A percentile compares a stretch with the other conserved stretches of the same genome.
phyloP scores from a whole-genome alignment of 1,140 invertebrate species.

The Drosophila nigrodunni region DNA sequence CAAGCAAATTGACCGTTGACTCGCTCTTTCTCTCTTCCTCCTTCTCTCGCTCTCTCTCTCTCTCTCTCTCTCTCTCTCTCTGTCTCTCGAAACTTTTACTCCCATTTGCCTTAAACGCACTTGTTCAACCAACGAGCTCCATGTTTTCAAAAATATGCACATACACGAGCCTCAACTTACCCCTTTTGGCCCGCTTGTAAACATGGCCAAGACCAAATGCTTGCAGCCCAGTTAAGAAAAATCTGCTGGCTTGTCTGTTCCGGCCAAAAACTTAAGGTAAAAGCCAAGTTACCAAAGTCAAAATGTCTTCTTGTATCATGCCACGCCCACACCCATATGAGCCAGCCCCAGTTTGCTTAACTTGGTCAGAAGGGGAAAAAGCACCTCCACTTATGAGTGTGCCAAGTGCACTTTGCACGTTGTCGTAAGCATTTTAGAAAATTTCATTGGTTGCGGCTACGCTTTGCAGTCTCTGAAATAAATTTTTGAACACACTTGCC shows the following conservation, averaged over 20 bases:
- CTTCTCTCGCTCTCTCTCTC: constrained; percentile 52
- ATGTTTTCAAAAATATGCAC: constrained; percentile 62
- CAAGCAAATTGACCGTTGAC: constrained; percentile 80
- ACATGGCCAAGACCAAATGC: constrained; percentile 43
- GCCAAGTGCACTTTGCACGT: constrained; percentile 75
- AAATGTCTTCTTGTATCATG: constrained; percentile 47
- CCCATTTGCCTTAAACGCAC: constrained; percentile 46
- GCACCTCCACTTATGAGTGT: constrained; percentile 41
- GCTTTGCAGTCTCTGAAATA: constrained; percentile 74
- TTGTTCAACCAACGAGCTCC: constrained; percentile 43
- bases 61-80: constrained; percentile 37
- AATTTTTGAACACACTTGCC: constrained; percentile 70
- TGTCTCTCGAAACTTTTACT: constrained; percentile 58
- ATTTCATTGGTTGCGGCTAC: constrained; percentile 81
- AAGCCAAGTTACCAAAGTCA: constrained; percentile 77
- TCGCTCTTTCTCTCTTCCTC: constrained; percentile 30
- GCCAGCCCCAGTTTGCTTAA: constrained; percentile 15
- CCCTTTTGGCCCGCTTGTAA: constrained; percentile 36
- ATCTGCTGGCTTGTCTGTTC: constrained; percentile 56
- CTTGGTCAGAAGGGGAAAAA: not conserved
- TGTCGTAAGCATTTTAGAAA: constrained; percentile 77
- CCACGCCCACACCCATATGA: constrained; percentile 42
- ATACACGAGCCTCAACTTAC: constrained; percentile 46
- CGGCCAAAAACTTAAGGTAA: constrained; percentile 66
- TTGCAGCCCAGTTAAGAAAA: constrained; percentile 57